Evolutionary conservation across 2,113 vertebrate genomes (phyloP), one percentile per base, ranked within the genome.

Genomic region (Ophthalmolycus amberensis): DNA sequence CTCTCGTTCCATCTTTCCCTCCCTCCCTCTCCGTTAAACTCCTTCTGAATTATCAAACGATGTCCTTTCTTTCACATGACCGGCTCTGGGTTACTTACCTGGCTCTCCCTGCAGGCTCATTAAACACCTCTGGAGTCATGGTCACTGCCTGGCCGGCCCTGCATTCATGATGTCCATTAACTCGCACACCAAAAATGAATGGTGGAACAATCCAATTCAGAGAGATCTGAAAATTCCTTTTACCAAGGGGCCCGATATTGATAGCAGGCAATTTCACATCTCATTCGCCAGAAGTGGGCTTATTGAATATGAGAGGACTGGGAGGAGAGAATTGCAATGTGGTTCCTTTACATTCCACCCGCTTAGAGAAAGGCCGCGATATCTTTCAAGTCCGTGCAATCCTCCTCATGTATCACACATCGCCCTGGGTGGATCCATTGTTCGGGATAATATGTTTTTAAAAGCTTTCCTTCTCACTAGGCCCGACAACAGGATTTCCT

Each of bases 231-330:
- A 91, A 93, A 92, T 91, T 70, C 79, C 87, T 93, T 92, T 91
- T 85, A 92, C 79, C 86, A 78, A 80, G 86, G 82, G 91, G 91
- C 79, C 77, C 66, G 75, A 71, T 81, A 88, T 88, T 85, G 89
- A 93, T 90, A 90, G 90, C 65, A 85, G 89, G 71, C 87, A 94
- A 94, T 95, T 94, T 94, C 92, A 93, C 89, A 92, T 93, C 88
- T 92, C 92, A 93, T 93, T 94, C 88, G 76, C 80, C 85, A 88
- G 89, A 88, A 90, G 84, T 80, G 75, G 60, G 67, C 79, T 93
- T 92, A 95, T 93, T 94, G 91, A 94, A 94, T 90, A 91, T 88
- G 85, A 89, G 89, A 64, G 80, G 79, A 78, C 75, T 34, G 71
- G 87, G 82, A 90, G 71, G 85, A 75, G 78, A 70, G 87, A 86